Evolutionary conservation across 2,113 vertebrate genomes (phyloP), one percentile per base, ranked within the genome.

Genomic region (Oplegnathus fasciatus): DNA sequence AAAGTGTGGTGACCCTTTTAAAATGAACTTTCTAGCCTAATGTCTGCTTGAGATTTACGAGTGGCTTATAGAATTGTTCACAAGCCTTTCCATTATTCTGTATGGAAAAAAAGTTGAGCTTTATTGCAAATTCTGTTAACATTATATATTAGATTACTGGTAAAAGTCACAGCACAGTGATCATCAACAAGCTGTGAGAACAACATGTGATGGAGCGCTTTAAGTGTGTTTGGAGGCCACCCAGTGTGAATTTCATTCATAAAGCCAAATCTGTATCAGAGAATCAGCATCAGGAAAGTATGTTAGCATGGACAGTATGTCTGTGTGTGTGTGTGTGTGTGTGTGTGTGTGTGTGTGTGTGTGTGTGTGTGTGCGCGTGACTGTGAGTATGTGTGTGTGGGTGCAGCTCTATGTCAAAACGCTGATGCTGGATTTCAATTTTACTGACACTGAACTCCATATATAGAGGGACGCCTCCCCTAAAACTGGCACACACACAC

Each of bases 341-440:
- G 76, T 28, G n/a, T 22, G 44, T 42, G 42, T 17, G 57, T 5
- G 14, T 22, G 37, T 62, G 55, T 80, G 70, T 60, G 71, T 64
- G 52, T 77, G 48, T 69, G 62, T 75, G 62, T 80, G 54, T 68
- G 32, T 71, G n/a, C n/a, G n/a, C n/a, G n/a, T n/a, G n/a, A n/a
- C n/a, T 82, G 88, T 69, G 50, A 70, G 57, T 64, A 75, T 50
- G 65, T 78, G 82, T 89, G 82, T 83, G 85, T 86, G 75, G 32
- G 78, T 82, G 88, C 73, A 80, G 73, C 58, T 78, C 69, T 65
- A 50, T 87, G 80, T 88, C 90, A 86, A 77, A 90, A 78, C 32
- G 85, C 88, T 92, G 91, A 93, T 83, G 78, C 71, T 75, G 55
- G 40, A 88, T 87, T 92, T 92, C 75, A 91, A 52, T 88, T 87